Base-by-base conservation (phyloP, 2,888 invertebrate species). In the Bhutanitis thaidina region DNA sequence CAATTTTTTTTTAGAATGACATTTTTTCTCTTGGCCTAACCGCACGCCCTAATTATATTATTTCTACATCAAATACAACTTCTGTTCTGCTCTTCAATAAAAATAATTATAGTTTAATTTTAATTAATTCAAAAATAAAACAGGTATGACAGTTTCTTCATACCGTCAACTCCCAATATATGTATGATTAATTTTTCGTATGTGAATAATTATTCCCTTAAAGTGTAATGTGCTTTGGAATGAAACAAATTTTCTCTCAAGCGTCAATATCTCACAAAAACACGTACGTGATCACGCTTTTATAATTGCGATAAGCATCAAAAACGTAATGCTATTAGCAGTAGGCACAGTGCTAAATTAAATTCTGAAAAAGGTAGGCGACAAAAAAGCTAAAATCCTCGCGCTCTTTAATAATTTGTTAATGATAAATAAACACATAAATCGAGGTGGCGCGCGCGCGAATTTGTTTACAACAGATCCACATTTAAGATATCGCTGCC, bases 351-450 rank as follows among this genome's bases (percentile, higher is more conserved):
- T 57, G 65, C 68, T 69, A 71, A 74, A 77, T 72, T 70, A 67
- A 59, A 59, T 58, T 68, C 67, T 69, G 65, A 73, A 72, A 77
- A 67, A 74, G 71, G 71, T 61, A 59, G 63, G 59, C 65, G 64
- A 74, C 74, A 80, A 84, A 85, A 86, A 84, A 80, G 48, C 43
- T 47, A 71, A 77, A 77, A 70, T 74, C 68, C 71, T 69, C 69
- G 68, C 69, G 73, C 75, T 80, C 78, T 86, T 86, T 85, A 83
- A 89, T 90, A 90, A 90, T 90, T 90, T 84, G 90, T 84, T 90
- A 90, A 90, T 90, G 90, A 90, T 90, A 90, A 89, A 90, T 90
- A 90, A 90, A 89, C 90, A 81, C 89, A 90, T 90, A 90, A 90
- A 89, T 90, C 72, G 77, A 64, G 67, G 66, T 37, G 67, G 68